phyloP scores from a whole-genome alignment of 2,113 vertebrate genomes.

The Microcebus tavaratra region DNA sequence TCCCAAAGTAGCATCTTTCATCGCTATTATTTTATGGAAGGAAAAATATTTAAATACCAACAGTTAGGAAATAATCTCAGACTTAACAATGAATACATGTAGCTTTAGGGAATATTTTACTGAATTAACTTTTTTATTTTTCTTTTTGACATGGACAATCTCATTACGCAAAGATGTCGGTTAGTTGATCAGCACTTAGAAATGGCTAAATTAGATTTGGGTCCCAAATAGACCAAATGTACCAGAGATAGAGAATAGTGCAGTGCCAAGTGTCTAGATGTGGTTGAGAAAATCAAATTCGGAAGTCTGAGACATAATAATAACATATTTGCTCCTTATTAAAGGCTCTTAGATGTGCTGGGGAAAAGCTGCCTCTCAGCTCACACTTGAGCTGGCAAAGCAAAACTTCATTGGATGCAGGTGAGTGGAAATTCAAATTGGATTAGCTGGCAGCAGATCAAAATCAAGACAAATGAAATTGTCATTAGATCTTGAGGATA shows the following conservation, averaged over 20 bases:
- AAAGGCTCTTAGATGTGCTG: background rate
- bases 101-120: background rate
- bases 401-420: background rate
- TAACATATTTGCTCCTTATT: background rate
- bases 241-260: background rate
- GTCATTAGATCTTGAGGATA: background rate
- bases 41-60: background rate
- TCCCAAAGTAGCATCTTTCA: background rate
- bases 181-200: slow-evolving; percentile 34
- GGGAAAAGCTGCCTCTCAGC: background rate
- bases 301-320: background rate
- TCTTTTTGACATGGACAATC: background rate
- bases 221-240: background rate
- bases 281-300: slow-evolving; percentile 12
- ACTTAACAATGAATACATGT: background rate
- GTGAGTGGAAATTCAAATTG: background rate
- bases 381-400: background rate
- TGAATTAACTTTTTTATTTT: background rate
- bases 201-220: slow-evolving; percentile 33
- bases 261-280: background rate
- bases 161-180: background rate
- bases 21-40: background rate
- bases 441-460: background rate
- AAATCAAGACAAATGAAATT: background rate
- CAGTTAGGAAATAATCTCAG: background rate